These are phyloP conservation scores for Stegodyphus dumicola DNA, from an alignment of 1,140 invertebrate species.

Conservation along the genomic window DNA sequence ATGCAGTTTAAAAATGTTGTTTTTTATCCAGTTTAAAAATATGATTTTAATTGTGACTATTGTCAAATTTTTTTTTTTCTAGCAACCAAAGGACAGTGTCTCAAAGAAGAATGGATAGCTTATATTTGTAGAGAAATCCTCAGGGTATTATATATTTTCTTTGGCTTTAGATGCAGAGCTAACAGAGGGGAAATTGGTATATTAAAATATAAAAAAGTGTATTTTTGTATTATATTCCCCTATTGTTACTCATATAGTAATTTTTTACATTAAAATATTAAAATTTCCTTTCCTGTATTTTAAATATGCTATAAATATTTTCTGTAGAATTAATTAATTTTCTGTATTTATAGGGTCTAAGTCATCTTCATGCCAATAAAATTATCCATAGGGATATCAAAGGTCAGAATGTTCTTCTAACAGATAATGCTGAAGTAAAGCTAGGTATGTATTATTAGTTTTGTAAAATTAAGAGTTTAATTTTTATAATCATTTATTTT, in stretches of 20 bases:
- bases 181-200: not conserved
- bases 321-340: not conserved
- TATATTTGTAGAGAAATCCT: constrained; percentile 98
- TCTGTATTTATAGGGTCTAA: constrained; percentile 78
- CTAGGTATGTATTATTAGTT: constrained; percentile 74
- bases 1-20: not conserved
- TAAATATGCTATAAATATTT: not conserved
- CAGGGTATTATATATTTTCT: constrained; percentile 66
- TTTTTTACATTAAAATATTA: not conserved
- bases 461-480: not conserved
- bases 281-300: not conserved
- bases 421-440: constrained; percentile 99
- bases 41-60: not conserved
- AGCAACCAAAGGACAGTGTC: constrained; percentile 94
- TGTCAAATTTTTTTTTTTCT: constrained; percentile 60
- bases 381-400: constrained; percentile 99
- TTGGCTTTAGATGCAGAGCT: constrained; percentile 1
- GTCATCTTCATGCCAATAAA: constrained; percentile 98
- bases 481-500: not conserved
- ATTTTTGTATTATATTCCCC: too few species aligned
- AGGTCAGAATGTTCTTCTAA: constrained; percentile 99
- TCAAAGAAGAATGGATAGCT: constrained; percentile 99
- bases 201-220: too few species aligned
- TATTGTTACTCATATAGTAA: not conserved
- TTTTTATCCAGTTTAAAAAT: constrained; percentile 9